These are phyloP conservation scores for Varecia variegata DNA, from an alignment of 2,797 vertebrate species.

Conservation along the genomic window DNA sequence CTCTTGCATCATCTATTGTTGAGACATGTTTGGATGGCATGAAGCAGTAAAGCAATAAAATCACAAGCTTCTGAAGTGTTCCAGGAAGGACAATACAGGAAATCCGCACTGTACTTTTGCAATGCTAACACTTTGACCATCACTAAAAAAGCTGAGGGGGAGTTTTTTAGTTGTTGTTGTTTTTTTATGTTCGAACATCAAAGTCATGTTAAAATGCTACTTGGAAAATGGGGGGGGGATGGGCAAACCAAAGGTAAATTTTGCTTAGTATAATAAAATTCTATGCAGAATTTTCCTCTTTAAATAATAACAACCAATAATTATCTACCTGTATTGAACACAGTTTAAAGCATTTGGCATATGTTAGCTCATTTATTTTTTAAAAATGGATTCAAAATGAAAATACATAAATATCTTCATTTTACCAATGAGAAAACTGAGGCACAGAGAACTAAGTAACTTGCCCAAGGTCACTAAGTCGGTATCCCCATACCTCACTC, in stretches of 20 bases:
- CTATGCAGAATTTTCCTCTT: not conserved
- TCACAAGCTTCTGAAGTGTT: not conserved
- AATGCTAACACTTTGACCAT: not conserved
- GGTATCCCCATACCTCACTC: not conserved
- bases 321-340: not conserved
- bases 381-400: not conserved
- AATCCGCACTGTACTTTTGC: not conserved
- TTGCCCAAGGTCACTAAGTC: not conserved
- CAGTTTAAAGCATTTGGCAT: not conserved
- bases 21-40: not conserved
- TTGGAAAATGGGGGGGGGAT: not conserved
- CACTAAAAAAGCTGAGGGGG: not conserved
- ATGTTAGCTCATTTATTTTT: not conserved
- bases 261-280: not conserved
- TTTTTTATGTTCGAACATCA: not conserved
- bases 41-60: not conserved
- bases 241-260: not conserved
- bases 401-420: not conserved
- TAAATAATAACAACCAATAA: not conserved
- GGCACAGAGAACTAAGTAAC: not conserved
- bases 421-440: not conserved
- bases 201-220: not conserved
- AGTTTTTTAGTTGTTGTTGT: not conserved
- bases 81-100: conserved; percentile 54
- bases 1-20: not conserved